Evolutionary conservation across 1,140 invertebrate genomes (phyloP).

Genomic region (Hylyphantes graminicola): DNA sequence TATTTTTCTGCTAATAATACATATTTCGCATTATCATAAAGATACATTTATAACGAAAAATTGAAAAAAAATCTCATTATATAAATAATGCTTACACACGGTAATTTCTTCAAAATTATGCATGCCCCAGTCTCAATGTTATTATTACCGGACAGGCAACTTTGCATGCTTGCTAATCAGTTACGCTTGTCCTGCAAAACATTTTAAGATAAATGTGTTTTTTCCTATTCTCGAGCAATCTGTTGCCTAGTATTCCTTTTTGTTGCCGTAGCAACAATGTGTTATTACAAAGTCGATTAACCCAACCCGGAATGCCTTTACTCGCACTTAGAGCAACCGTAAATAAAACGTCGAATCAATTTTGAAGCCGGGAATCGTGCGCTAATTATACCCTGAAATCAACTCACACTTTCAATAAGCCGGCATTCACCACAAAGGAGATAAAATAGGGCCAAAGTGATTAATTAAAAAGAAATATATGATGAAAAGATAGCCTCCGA

Average conservation of each 20-base stretch:
- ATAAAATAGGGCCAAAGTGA: conserved; percentile 49
- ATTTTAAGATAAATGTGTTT: conserved; percentile 34
- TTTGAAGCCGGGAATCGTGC: conserved; percentile 10
- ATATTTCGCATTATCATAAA: too few relatives aligned
- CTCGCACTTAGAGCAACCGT: neutral
- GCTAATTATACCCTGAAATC: conserved; percentile 42
- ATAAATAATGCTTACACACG: neutral
- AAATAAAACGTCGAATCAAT: conserved; percentile 32
- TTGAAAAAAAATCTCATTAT: too few relatives aligned
- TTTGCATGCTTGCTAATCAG: conserved; percentile 20
- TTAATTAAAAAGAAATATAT: conserved; percentile 58
- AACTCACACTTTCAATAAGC: conserved; percentile 10
- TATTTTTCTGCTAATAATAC: too few relatives aligned
- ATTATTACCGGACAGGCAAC: neutral
- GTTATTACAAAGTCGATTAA: conserved; percentile 45
- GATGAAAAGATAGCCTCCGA: conserved; percentile 49
- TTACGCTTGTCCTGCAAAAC: conserved; percentile 12
- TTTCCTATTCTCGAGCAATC: conserved; percentile 34
- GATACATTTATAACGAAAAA: too few relatives aligned
- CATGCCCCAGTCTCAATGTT: neutral
- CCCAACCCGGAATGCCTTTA: conserved; percentile 17
- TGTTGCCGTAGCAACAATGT: conserved; percentile 32
- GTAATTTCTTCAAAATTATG: conserved; percentile 10
- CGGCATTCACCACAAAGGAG: conserved; percentile 11
- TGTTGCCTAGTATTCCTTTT: conserved; percentile 35